A percentile compares a stretch with the other conserved stretches of the same genome.
Evolutionary conservation across 1,140 invertebrate species (phyloP).

Genomic region (Caenorhabditis brenneri): DNA sequence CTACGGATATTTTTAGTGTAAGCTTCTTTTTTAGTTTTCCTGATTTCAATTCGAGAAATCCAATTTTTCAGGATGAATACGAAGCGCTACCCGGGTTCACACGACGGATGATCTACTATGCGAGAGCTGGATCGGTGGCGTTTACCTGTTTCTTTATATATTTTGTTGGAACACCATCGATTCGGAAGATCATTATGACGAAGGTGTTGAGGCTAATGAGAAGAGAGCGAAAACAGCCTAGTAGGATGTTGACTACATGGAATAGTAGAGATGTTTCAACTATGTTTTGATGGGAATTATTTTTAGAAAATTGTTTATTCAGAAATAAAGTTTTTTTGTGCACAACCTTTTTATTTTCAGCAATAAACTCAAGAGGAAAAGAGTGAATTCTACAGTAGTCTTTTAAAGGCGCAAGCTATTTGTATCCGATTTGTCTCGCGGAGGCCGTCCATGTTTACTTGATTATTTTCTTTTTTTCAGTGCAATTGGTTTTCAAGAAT

Average conservation of each 20-base stretch:
- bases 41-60: background rate
- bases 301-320: no score
- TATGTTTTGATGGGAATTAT: background rate
- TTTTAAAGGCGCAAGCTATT: no score
- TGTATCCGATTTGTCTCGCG: no score
- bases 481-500: no score
- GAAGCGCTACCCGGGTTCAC: background rate
- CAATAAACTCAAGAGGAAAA: background rate
- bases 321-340: background rate
- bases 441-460: no score
- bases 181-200: background rate
- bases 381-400: no score
- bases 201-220: background rate
- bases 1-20: background rate
- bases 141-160: background rate
- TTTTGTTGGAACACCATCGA: background rate
- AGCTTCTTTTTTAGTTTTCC: background rate
- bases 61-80: background rate
- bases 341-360: background rate
- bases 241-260: background rate
- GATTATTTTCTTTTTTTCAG: no score
- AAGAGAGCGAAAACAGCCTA: background rate
- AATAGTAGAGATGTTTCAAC: background rate
- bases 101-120: background rate
- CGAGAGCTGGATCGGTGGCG: background rate